A percentile compares a stretch with the other conserved stretches of the same genome.
phyloP scores from a whole-genome alignment of 2,888 invertebrate genomes.

The Entomobrya proxima region DNA sequence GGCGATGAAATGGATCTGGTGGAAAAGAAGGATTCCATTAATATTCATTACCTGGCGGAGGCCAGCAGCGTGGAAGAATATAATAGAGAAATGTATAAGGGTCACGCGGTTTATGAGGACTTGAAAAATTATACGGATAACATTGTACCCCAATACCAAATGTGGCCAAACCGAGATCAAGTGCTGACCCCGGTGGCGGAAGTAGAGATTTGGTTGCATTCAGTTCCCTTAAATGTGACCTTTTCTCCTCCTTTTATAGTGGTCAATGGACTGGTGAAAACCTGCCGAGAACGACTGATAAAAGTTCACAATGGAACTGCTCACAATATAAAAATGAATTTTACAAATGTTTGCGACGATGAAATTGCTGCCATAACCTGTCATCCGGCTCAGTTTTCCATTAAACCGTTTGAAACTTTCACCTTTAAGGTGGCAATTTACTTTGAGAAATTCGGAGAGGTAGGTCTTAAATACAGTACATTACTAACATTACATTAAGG shows the following conservation, averaged over 20 bases:
- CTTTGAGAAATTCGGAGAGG: no score
- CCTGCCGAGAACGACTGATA: constrained; percentile 20
- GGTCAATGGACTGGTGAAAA: constrained; percentile 28
- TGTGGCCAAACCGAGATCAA: constrained; percentile 42
- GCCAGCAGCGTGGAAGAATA: background rate
- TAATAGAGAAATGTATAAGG: constrained; percentile 16
- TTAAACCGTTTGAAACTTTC: constrained; percentile 43
- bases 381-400: constrained; percentile 22
- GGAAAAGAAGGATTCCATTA: background rate
- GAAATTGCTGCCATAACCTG: constrained; percentile 1
- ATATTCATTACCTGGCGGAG: background rate
- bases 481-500: no score
- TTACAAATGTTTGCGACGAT: constrained; percentile 2
- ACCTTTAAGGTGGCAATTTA: no score
- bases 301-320: constrained; percentile 38
- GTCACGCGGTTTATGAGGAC: constrained; percentile 40
- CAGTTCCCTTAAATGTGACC: constrained; percentile 62
- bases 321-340: constrained; percentile 39
- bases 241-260: constrained; percentile 64
- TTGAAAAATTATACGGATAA: constrained; percentile 26
- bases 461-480: no score
- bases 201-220: constrained; percentile 67
- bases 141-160: background rate
- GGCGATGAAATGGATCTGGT: background rate
- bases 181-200: constrained; percentile 63